Conservation (phyloP, 92 coral and sea anemone species). For the Parazoanthus atlanticus region DNA sequence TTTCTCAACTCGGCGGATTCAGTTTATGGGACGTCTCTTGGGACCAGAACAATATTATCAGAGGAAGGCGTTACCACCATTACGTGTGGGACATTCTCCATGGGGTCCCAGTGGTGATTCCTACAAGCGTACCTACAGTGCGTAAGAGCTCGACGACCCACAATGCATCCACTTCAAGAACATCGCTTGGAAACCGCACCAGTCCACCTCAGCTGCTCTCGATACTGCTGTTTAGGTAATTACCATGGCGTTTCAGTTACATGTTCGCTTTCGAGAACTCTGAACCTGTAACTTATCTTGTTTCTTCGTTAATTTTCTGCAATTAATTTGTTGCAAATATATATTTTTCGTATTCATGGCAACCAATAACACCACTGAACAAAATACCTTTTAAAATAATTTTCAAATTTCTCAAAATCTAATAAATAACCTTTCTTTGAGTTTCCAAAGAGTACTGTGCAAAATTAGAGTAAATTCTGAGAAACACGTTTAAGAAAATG, state of each 20-base stretch:
- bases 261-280: neutral
- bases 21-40: slow-evolving; percentile 44
- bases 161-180: neutral
- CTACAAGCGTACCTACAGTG: slow-evolving; percentile 21
- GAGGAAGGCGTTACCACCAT: slow-evolving; percentile 28
- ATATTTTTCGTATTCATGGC: too few relatives aligned
- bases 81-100: slow-evolving; percentile 41
- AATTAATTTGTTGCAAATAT: too few relatives aligned
- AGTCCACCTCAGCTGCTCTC: neutral
- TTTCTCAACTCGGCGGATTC: slow-evolving; percentile 33
- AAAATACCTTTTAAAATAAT: too few relatives aligned
- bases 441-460: too few relatives aligned
- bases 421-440: too few relatives aligned
- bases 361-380: too few relatives aligned
- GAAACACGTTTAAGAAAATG: too few relatives aligned
- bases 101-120: slow-evolving; percentile 29
- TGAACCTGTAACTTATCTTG: neutral
- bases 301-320: too few relatives aligned
- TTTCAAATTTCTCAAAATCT: too few relatives aligned
- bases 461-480: too few relatives aligned
- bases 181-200: neutral
- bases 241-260: neutral
- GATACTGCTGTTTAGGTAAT: slow-evolving; percentile 14
- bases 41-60: slow-evolving; percentile 41
- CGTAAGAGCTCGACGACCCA: neutral